These are phyloP conservation scores for Anhinga rufa DNA, from an alignment of 2,113 vertebrate genomes.

Conservation along the genomic window DNA sequence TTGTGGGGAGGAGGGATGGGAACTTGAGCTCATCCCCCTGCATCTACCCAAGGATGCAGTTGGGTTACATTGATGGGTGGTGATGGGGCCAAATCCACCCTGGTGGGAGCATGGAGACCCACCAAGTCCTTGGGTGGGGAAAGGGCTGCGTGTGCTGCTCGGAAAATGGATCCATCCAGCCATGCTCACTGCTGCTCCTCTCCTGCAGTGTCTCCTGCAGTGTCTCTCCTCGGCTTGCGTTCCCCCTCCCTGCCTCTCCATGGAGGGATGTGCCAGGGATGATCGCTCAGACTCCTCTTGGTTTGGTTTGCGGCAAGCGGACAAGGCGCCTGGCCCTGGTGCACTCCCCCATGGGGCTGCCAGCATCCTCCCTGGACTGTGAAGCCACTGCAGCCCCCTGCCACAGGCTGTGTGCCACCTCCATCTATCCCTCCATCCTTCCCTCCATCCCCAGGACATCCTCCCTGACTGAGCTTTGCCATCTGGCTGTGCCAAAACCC, in stretches of 20 bases:
- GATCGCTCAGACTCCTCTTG: background rate
- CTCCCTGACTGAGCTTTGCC: background rate
- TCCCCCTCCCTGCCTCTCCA: background rate
- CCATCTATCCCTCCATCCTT: background rate
- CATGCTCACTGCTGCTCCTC: fast-evolving
- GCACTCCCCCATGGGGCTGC: background rate
- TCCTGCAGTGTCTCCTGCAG: background rate
- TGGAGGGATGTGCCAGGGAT: constrained; percentile 37
- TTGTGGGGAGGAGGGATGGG: background rate
- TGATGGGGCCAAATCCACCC: background rate
- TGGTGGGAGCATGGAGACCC: background rate
- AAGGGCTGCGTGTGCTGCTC: fast-evolving
- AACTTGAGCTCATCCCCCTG: background rate
- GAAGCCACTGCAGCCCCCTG: background rate
- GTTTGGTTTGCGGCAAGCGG: background rate
- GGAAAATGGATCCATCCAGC: fast-evolving
- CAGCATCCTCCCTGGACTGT: constrained; percentile 49
- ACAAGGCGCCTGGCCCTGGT: background rate
- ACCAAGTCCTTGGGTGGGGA: fast-evolving
- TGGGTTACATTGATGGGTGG: background rate
- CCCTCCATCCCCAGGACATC: background rate
- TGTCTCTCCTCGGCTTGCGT: background rate
- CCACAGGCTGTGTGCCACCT: background rate
- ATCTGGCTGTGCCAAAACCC: background rate
- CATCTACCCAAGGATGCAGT: background rate